Conservation (phyloP, 2,113 vertebrate species). For the Trogon melanurus region DNA sequence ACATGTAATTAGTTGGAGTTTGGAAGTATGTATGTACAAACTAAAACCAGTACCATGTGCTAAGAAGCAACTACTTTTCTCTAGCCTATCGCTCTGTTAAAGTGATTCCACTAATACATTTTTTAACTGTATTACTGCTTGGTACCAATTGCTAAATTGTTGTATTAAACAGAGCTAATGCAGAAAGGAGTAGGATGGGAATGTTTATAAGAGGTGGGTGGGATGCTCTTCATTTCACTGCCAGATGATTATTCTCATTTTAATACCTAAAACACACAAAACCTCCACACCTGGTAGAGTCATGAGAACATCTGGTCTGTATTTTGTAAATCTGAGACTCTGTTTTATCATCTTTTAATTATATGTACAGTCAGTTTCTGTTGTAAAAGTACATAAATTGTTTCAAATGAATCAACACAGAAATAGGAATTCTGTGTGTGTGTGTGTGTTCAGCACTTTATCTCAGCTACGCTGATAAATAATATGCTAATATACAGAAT, state of each 20-base stretch:
- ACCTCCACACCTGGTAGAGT: neutral
- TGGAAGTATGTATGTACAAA: neutral
- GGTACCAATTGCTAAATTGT: neutral
- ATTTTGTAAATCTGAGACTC: neutral
- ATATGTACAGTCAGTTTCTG: neutral
- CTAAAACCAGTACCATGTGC: neutral
- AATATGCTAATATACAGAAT: neutral
- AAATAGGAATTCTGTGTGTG: neutral
- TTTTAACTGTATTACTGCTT: neutral
- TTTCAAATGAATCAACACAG: neutral
- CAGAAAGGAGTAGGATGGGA: neutral
- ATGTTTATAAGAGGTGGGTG: neutral
- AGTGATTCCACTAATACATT: neutral
- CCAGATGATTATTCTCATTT: neutral
- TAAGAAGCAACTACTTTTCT: neutral
- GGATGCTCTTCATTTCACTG: neutral
- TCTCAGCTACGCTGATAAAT: neutral
- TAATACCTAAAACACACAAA: neutral
- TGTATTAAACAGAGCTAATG: neutral
- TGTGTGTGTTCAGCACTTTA: neutral
- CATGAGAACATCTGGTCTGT: neutral
- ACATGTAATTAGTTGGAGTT: neutral
- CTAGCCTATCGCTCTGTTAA: neutral
- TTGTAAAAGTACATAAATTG: neutral
- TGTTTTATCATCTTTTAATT: neutral